phyloP scores from a whole-genome alignment of 64 coral and sea anemone species.

The Hydrozoanthus tunicans region DNA sequence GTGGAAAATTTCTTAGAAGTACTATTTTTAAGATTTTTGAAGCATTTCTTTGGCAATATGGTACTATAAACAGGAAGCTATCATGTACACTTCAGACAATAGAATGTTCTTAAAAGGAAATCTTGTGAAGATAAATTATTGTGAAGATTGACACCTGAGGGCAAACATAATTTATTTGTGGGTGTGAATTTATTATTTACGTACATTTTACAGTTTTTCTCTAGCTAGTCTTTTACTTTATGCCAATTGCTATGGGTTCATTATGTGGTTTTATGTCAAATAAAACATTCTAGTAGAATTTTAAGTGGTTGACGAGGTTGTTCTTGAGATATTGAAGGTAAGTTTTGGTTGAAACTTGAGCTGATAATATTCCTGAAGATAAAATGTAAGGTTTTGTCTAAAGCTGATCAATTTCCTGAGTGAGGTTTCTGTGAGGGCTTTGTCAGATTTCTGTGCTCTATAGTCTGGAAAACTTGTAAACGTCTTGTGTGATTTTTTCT shows the following conservation, averaged over 20 bases:
- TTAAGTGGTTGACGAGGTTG: neutral
- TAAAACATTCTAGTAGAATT: neutral
- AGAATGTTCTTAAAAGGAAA: constrained; percentile 50
- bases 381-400: neutral
- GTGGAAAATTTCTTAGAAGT: neutral
- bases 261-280: neutral
- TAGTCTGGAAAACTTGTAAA: neutral
- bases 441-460: constrained; percentile 5
- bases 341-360: constrained; percentile 17
- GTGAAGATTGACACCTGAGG: neutral
- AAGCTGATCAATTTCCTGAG: constrained; percentile 22
- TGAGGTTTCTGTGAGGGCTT: neutral
- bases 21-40: neutral
- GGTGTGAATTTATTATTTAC: constrained; percentile 41
- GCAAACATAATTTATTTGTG: constrained; percentile 47
- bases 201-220: neutral
- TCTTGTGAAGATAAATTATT: constrained; percentile 9
- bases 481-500: constrained; percentile 32
- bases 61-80: constrained; percentile 8
- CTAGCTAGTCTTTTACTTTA: neutral
- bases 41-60: neutral
- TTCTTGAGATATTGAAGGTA: neutral
- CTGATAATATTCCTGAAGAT: constrained; percentile 1
- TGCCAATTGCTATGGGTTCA: neutral
- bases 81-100: constrained; percentile 22